Conservation (phyloP, 1,140 invertebrate species). For the Zeugodacus cucurbitae region DNA sequence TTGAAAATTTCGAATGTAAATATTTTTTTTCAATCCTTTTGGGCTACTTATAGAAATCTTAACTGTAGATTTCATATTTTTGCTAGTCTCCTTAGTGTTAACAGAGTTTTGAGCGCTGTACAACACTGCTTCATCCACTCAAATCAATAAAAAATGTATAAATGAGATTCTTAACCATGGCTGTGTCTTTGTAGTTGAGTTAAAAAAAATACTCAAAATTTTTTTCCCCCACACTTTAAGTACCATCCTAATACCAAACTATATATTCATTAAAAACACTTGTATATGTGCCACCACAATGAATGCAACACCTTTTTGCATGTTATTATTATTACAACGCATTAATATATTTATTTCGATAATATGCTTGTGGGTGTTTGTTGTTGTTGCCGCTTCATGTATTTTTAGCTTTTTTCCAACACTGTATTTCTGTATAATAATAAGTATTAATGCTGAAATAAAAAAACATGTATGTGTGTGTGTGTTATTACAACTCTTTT, state of each 20-base stretch:
- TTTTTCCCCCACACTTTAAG: neutral
- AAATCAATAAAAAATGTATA: no score
- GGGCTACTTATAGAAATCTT: no score
- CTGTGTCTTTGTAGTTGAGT: no score
- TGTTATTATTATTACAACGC: neutral
- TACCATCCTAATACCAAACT: neutral
- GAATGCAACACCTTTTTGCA: neutral
- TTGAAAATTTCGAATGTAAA: no score
- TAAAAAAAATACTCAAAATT: no score
- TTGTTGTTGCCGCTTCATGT: neutral
- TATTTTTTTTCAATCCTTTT: no score
- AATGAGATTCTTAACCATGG: no score
- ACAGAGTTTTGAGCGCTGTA: no score
- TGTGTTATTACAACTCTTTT: neutral
- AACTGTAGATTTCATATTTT: no score
- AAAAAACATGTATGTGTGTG: neutral
- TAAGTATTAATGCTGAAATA: neutral
- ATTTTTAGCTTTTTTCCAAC: neutral
- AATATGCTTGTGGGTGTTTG: neutral
- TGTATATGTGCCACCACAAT: neutral
- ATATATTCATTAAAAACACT: neutral
- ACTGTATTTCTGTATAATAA: neutral
- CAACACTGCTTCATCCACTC: no score
- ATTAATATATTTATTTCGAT: slow-evolving; percentile 12
- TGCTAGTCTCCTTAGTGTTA: no score